Evolutionary conservation across 2,888 invertebrate genomes (phyloP).

Genomic region (Pristionchus mayeri): DNA sequence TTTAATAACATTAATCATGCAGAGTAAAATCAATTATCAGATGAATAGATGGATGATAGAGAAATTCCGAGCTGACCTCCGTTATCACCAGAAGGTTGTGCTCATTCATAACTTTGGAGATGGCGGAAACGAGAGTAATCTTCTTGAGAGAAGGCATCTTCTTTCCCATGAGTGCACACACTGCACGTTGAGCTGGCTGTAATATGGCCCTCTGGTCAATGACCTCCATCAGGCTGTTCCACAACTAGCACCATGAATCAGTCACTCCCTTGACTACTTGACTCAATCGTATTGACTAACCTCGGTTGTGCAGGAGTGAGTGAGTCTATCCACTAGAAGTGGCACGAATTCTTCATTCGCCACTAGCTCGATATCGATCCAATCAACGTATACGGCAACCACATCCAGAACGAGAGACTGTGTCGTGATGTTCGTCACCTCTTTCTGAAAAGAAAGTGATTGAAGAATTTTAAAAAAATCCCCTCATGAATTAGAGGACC

Average conservation of each 20-base stretch:
- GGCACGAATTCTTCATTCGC: conserved; percentile 80
- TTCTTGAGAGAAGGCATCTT: conserved; percentile 81
- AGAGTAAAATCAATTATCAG: no score
- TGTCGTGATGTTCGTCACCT: conserved; percentile 50
- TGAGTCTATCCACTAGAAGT: conserved; percentile 76
- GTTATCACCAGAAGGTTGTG: conserved; percentile 57
- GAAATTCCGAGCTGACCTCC: conserved; percentile 52
- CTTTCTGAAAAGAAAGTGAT: conserved; percentile 43
- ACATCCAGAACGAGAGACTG: conserved; percentile 78
- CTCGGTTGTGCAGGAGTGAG: conserved; percentile 58
- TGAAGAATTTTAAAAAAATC: not conserved
- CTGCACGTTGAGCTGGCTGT: conserved; percentile 79
- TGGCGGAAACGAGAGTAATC: conserved; percentile 77
- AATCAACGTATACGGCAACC: conserved; percentile 80
- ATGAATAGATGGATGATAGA: no score
- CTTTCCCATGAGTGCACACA: conserved; percentile 80
- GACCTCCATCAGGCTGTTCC: no score
- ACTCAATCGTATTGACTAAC: conserved; percentile 43
- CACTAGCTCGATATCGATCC: conserved; percentile 81
- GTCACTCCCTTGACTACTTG: no score
- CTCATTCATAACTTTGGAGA: conserved; percentile 53
- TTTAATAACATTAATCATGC: no score
- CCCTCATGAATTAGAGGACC: conserved; percentile 62
- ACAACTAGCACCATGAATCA: no score
- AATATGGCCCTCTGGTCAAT: no score